Evolutionary conservation across 2,888 invertebrate species (phyloP), one percentile per base, ranked within the genome.

Genomic region (Eristalinus sepulchralis): DNA sequence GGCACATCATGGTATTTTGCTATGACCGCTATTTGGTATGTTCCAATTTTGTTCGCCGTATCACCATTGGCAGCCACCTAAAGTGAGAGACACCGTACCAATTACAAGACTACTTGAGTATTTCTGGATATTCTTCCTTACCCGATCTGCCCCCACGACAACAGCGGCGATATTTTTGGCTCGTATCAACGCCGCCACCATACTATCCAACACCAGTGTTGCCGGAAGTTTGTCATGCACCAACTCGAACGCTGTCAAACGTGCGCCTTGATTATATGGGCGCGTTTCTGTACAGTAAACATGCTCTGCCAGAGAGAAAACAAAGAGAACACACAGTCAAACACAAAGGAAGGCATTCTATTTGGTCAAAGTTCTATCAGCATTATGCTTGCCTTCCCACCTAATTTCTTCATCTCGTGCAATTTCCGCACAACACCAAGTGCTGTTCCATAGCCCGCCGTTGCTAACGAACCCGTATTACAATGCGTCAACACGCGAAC

Each of bases 41-140:
- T 98, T 90, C 98, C 99, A 91, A 99, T 98, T 95, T 99, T 99
- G 92, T 99, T 99, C 0, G 99, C 99, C 0, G 99, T 99, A 92
- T 99, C 99, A 0, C 99, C 99, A 93, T 99, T 99, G 1, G 96
- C 95, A 13, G 97, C 98, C 36, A 98, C 95, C 96, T 96, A 89
- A 47, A 86, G 2, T 27, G 27, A 27, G 76, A 73, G 36, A 83
- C 36, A 75, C 27, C 27, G 27, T 3, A 27, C 27, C 27, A 76
- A 62, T 63, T 34, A 72, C 27, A 80, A 17, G 9, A 79, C 59
- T 5, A 3, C 27, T 27, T 5, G 55, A 53, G 13, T 24, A 17
- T 47, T 22, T 22, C 24, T 39, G 27, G 6, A 34, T 71, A 62
- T 59, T 64, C 36, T 78, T 13, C 89, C 90, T 92, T 90, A 97